Conservation (phyloP, 2,113 vertebrate genomes). For the Cyphomyrus discorhynchus region DNA sequence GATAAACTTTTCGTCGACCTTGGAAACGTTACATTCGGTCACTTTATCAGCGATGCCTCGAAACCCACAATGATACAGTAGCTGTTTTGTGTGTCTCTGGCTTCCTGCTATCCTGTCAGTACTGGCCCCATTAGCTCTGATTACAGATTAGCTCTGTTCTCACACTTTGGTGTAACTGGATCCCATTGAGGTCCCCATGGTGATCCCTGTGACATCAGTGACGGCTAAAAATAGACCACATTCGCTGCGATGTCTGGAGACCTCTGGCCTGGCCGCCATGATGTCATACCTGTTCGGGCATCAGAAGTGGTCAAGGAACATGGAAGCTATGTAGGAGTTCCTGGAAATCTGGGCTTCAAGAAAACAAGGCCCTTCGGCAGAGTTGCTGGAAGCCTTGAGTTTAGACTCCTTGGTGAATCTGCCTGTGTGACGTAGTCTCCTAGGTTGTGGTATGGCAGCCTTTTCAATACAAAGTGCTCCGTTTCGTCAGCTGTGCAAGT, state of each 20-base stretch:
- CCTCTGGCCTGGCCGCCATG: constrained; percentile 17
- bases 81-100: not conserved
- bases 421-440: not conserved
- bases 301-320: not conserved
- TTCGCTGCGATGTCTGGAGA: constrained; percentile 15
- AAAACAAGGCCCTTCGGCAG: constrained; percentile 7
- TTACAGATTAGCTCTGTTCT: constrained; percentile 25
- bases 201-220: constrained; percentile 42
- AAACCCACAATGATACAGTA: not conserved
- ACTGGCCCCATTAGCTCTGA: constrained; percentile 4
- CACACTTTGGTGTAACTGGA: constrained; percentile 32
- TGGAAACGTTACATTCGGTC: not conserved
- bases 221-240: constrained; percentile 44
- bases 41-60: not conserved
- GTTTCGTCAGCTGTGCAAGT: not conserved
- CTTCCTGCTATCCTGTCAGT: constrained; percentile 25
- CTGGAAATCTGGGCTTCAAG: not conserved
- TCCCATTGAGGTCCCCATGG: constrained; percentile 25
- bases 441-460: not conserved
- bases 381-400: not conserved
- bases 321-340: not conserved
- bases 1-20: not conserved
- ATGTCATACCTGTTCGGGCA: constrained; percentile 35
- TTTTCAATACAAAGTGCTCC: not conserved
- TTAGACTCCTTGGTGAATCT: not conserved